These are phyloP conservation scores for Amphipyra tragopoginis DNA, from an alignment of 2,888 invertebrate species.

Conservation along the genomic window DNA sequence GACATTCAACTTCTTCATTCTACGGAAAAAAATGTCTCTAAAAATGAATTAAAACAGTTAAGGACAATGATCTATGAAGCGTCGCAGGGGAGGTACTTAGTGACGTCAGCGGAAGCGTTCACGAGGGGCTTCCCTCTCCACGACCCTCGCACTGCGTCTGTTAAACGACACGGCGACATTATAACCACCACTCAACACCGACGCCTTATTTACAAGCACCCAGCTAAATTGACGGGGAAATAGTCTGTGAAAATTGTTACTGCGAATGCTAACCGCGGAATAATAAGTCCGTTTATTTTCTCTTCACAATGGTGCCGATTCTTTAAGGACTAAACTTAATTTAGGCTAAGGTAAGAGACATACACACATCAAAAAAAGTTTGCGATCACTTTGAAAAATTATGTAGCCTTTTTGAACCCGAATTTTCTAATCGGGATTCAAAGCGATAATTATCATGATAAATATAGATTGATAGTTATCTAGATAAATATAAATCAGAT, in stretches of 20 bases:
- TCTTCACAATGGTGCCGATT: no score
- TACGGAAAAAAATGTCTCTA: neutral
- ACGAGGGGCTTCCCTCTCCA: conserved; percentile 80
- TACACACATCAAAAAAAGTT: no score
- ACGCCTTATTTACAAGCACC: conserved; percentile 50
- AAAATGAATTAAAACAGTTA: conserved; percentile 28
- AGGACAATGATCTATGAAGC: conserved; percentile 44
- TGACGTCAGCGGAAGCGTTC: conserved; percentile 76
- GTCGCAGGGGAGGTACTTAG: conserved; percentile 47
- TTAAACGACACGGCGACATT: conserved; percentile 54
- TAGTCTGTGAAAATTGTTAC: conserved; percentile 47
- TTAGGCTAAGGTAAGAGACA: no score
- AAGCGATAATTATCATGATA: no score
- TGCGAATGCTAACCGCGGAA: conserved; percentile 25
- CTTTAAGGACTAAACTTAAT: no score
- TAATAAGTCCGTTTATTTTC: no score
- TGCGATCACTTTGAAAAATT: no score
- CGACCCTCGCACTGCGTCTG: conserved; percentile 52
- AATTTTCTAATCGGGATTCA: no score
- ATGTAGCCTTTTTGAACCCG: no score
- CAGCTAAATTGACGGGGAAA: conserved; percentile 42
- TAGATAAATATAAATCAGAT: no score
- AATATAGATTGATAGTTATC: no score
- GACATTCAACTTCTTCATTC: neutral
- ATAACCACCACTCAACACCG: conserved; percentile 57